phyloP scores from a whole-genome alignment of 2,797 vertebrate genomes.

The Alfaro cultratus region DNA sequence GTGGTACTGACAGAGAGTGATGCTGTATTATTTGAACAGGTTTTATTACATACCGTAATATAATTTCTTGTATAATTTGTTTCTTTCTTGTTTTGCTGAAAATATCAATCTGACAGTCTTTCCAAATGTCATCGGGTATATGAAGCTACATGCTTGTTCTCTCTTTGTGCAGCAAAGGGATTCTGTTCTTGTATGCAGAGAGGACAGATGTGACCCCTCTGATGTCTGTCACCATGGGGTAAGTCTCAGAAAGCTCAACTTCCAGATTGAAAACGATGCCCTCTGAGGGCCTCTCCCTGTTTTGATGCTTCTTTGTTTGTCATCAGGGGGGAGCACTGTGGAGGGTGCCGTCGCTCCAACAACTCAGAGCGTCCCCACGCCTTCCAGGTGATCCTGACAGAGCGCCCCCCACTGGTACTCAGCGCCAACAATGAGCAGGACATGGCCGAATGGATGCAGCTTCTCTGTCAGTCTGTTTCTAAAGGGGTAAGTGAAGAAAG shows the following conservation, averaged over 20 bases:
- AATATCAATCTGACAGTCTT: background rate
- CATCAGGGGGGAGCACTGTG: slow-evolving; percentile 92
- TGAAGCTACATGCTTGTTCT: slow-evolving; percentile 6
- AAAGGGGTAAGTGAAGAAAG: slow-evolving; percentile 88
- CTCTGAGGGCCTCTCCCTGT: background rate
- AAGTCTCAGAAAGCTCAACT: slow-evolving; percentile 55
- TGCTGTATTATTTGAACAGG: background rate
- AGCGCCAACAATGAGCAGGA: slow-evolving; percentile 90
- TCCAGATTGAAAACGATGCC: background rate
- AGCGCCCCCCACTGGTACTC: slow-evolving; percentile 91
- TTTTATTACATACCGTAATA: background rate
- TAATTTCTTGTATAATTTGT: background rate
- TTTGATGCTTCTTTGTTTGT: background rate
- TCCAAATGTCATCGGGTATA: background rate
- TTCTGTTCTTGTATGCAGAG: slow-evolving; percentile 93
- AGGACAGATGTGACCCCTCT: slow-evolving; percentile 88
- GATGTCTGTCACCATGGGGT: slow-evolving; percentile 96
- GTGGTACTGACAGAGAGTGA: background rate
- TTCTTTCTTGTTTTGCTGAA: background rate
- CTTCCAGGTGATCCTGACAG: slow-evolving; percentile 94
- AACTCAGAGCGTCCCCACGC: slow-evolving; percentile 91
- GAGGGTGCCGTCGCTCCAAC: slow-evolving; percentile 93
- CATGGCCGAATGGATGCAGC: slow-evolving; percentile 98
- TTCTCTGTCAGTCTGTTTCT: slow-evolving; percentile 95
- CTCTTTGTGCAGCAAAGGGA: slow-evolving; percentile 85